Evolutionary conservation across 2,113 vertebrate species (phyloP).

Genomic region (Gambusia affinis): DNA sequence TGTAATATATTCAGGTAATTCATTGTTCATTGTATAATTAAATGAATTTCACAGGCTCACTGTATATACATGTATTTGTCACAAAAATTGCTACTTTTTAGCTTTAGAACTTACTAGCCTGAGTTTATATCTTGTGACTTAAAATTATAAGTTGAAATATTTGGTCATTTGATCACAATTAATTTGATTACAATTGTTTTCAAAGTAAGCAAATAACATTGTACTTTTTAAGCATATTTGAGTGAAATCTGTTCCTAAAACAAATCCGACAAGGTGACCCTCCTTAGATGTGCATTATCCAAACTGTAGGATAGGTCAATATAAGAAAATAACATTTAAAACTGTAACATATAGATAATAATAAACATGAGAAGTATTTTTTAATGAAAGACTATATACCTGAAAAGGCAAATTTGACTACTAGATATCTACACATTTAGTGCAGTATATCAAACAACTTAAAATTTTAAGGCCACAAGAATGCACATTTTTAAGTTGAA

Average conservation of each 20-base stretch:
- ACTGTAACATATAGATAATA: not conserved
- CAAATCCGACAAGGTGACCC: not conserved
- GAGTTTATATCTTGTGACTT: slow-evolving; percentile 56
- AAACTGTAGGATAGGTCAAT: not conserved
- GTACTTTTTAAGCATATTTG: slow-evolving; percentile 2
- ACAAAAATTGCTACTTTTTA: slow-evolving; percentile 59
- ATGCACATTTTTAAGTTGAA: slow-evolving; percentile 71
- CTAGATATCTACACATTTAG: slow-evolving; percentile 3
- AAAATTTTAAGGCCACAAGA: slow-evolving; percentile 67
- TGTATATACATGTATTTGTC: slow-evolving; percentile 60
- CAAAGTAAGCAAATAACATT: not conserved
- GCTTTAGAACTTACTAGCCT: slow-evolving; percentile 48
- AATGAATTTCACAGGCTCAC: slow-evolving; percentile 44
- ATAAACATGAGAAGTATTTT: not conserved
- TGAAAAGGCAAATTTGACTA: not conserved
- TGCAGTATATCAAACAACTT: slow-evolving; percentile 43
- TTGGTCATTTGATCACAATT: slow-evolving; percentile 14
- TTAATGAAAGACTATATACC: not conserved
- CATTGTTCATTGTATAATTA: slow-evolving; percentile 38
- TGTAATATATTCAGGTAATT: slow-evolving; percentile 32
- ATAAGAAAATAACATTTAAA: not conserved
- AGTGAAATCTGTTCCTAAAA: slow-evolving; percentile 6
- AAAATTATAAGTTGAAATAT: slow-evolving; percentile 62
- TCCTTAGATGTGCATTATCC: not conserved
- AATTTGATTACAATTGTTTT: slow-evolving; percentile 12